Percentiles rank a stretch among this genome's conserved stretches.
phyloP scores from a whole-genome alignment of 2,888 invertebrate species.

The Xestobium rufovillosum region DNA sequence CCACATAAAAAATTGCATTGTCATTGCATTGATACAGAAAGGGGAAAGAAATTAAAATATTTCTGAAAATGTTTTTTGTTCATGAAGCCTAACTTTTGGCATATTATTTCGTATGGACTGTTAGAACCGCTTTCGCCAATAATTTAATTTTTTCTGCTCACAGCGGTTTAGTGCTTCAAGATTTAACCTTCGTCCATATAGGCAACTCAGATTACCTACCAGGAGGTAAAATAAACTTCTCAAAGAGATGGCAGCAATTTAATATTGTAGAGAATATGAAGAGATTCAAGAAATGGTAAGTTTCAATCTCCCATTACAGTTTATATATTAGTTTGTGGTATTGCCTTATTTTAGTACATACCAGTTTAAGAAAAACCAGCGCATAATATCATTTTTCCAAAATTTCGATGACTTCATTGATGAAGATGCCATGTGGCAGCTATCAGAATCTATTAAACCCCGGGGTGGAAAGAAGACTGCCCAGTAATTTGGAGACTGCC shows the following conservation, averaged over 20 bases:
- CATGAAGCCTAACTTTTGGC: too few species aligned
- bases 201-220: slow-evolving; percentile 88
- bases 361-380: slow-evolving; percentile 87
- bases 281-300: slow-evolving; percentile 92
- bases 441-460: slow-evolving; percentile 95
- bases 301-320: slow-evolving; percentile 28
- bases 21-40: too few species aligned
- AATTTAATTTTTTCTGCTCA: slow-evolving; percentile 35
- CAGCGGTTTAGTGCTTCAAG: slow-evolving; percentile 96
- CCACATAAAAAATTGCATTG: too few species aligned
- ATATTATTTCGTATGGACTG: too few species aligned
- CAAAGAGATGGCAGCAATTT: slow-evolving; percentile 98
- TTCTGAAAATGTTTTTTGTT: too few species aligned
- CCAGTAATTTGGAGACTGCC: slow-evolving; percentile 16
- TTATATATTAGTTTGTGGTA: slow-evolving; percentile 11
- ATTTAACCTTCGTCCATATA: slow-evolving; percentile 97
- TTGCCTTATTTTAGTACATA: slow-evolving; percentile 63
- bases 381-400: slow-evolving; percentile 91
- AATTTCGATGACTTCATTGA: slow-evolving; percentile 92
- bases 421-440: slow-evolving; percentile 98
- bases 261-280: slow-evolving; percentile 98
- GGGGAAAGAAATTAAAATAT: too few species aligned
- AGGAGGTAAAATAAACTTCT: slow-evolving; percentile 87
- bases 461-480: slow-evolving; percentile 56
- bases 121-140: too few species aligned